phyloP scores from a whole-genome alignment of 1,140 invertebrate species.

The Macrosteles quadrilineatus region DNA sequence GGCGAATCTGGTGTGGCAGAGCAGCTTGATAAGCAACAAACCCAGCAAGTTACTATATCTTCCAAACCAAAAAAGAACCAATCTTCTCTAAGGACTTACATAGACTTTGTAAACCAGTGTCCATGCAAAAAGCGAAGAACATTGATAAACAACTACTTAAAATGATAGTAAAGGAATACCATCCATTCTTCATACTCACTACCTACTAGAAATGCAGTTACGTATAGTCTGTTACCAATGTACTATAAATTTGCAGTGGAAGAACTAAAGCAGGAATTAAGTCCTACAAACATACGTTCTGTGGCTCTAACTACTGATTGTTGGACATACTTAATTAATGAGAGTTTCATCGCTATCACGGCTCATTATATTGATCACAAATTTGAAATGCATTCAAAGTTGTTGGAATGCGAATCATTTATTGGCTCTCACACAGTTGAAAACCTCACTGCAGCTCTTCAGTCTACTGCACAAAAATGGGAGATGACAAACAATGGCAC shows the following conservation, averaged over 20 bases:
- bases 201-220: too few relatives aligned
- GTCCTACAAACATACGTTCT: conserved; percentile 13
- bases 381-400: conserved; percentile 36
- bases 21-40: too few relatives aligned
- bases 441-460: too few relatives aligned
- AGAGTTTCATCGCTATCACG: conserved; percentile 39
- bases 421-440: too few relatives aligned
- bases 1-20: too few relatives aligned
- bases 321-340: conserved; percentile 40
- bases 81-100: too few relatives aligned
- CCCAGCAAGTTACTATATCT: too few relatives aligned
- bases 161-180: conserved; percentile 42
- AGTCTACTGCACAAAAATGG: conserved; percentile 35
- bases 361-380: conserved; percentile 41
- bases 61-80: too few relatives aligned
- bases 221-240: too few relatives aligned
- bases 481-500: conserved; percentile 34
- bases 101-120: conserved; percentile 4
- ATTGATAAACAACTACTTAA: conserved; percentile 38
- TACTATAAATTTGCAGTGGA: too few relatives aligned
- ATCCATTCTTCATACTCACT: conserved; percentile 32
- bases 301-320: conserved; percentile 41
- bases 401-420: neutral
- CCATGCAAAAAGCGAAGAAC: conserved; percentile 9
- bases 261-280: too few relatives aligned